Evolutionary conservation across 2,113 vertebrate species (phyloP).

Genomic region (Brachyhypopomus occidentalis): DNA sequence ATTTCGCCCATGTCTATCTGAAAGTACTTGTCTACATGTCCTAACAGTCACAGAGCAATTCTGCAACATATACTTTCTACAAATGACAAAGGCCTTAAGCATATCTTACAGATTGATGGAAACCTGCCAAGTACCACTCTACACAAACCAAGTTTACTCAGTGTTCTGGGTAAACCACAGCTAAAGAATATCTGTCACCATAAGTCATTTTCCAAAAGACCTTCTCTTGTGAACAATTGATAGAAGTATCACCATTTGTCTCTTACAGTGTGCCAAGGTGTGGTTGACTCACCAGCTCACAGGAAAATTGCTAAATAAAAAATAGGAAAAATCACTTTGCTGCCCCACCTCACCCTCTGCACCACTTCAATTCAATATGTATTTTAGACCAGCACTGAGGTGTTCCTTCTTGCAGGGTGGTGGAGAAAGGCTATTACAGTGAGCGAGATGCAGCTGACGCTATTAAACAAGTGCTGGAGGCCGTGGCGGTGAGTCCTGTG

Average conservation of each 20-base stretch:
- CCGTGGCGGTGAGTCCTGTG: slow-evolving; percentile 81
- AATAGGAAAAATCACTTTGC: slow-evolving; percentile 3
- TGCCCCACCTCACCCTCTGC: neutral
- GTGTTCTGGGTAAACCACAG: neutral
- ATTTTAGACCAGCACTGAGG: neutral
- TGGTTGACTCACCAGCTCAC: slow-evolving; percentile 38
- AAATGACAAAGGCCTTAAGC: neutral
- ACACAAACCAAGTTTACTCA: neutral
- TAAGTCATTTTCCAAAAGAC: slow-evolving; percentile 21
- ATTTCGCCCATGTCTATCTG: neutral
- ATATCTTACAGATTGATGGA: neutral
- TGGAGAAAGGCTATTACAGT: slow-evolving; percentile 88
- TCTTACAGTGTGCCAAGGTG: slow-evolving; percentile 2
- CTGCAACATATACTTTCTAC: neutral
- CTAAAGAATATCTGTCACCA: neutral
- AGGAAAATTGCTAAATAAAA: slow-evolving; percentile 34
- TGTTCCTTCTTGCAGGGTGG: slow-evolving; percentile 77
- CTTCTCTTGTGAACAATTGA: slow-evolving; percentile 5
- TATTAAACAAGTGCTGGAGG: slow-evolving; percentile 87
- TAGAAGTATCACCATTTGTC: slow-evolving; percentile 27
- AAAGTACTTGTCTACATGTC: neutral
- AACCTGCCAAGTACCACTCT: neutral
- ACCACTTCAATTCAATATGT: neutral
- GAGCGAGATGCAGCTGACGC: slow-evolving; percentile 86
- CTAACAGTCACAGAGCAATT: neutral